phyloP scores from a whole-genome alignment of 2,113 vertebrate genomes.

The Gobiocypris rarus region DNA sequence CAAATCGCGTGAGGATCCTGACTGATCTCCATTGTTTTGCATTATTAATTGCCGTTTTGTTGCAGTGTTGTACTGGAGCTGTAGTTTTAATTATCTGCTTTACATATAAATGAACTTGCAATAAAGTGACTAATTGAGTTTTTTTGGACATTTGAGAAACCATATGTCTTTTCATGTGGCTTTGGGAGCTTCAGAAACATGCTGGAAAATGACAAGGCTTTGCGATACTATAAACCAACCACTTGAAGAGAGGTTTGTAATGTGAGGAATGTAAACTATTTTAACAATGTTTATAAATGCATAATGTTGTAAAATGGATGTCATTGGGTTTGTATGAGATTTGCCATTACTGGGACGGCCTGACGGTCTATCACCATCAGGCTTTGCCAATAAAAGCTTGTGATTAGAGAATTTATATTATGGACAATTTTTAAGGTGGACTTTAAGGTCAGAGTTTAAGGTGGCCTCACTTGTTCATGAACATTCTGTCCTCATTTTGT shows the following conservation, averaged over 20 bases:
- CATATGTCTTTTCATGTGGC: conserved; percentile 50
- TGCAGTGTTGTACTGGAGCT: conserved; percentile 29
- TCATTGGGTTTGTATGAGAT: conserved; percentile 12
- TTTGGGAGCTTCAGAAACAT: conserved; percentile 52
- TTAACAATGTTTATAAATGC: conserved; percentile 42
- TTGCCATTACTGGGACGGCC: not conserved
- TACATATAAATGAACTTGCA: conserved; percentile 53
- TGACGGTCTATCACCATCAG: not conserved
- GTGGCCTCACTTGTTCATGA: not conserved
- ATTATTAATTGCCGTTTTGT: conserved; percentile 56
- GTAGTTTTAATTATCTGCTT: conserved; percentile 49
- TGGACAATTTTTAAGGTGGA: not conserved
- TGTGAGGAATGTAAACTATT: conserved; percentile 52
- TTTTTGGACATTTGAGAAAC: conserved; percentile 38
- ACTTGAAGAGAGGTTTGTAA: conserved; percentile 50
- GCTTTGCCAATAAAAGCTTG: not conserved
- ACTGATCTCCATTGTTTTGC: conserved; percentile 46
- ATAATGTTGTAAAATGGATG: conserved; percentile 30
- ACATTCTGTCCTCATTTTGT: not conserved
- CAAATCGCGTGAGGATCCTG: conserved; percentile 15
- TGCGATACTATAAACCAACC: conserved; percentile 51
- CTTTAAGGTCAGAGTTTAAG: not conserved
- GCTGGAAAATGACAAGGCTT: conserved; percentile 53
- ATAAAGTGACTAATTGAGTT: conserved; percentile 50
- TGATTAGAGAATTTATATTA: not conserved